These are phyloP conservation scores for Actinostola sp. DNA, from an alignment of 92 coral and sea anemone species.

Conservation along the genomic window DNA sequence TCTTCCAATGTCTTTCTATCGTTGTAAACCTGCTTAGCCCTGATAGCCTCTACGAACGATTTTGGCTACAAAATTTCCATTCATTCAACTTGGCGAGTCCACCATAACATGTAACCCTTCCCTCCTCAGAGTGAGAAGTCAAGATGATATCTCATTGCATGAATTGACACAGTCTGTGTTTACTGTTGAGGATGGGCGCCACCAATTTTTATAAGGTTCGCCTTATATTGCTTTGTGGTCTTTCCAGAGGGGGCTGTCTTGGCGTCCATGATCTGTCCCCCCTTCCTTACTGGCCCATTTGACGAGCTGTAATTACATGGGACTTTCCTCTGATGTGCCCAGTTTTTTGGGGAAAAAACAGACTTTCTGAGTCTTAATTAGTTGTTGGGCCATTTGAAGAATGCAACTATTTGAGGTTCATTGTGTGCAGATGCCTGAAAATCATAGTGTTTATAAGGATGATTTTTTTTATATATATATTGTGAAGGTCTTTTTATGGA, in stretches of 20 bases:
- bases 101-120: slow-evolving; percentile 12
- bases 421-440: too few species aligned
- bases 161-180: background rate
- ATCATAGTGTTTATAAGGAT: too few species aligned
- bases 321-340: too few species aligned
- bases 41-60: slow-evolving; percentile 22
- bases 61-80: slow-evolving; percentile 18
- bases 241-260: background rate
- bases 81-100: background rate
- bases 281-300: too few species aligned
- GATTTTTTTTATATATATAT: too few species aligned
- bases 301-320: too few species aligned
- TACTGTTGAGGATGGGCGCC: background rate
- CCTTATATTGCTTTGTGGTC: slow-evolving; percentile 9
- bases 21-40: slow-evolving; percentile 2
- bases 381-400: too few species aligned
- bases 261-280: too few species aligned
- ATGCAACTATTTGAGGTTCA: too few species aligned
- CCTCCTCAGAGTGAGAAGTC: slow-evolving; percentile 10
- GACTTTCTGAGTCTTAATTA: background rate
- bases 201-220: slow-evolving; percentile 15
- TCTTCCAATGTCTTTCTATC: slow-evolving; percentile 15
- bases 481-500: too few species aligned
- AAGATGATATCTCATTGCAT: slow-evolving; percentile 2
- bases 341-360: background rate